These are phyloP conservation scores for Notodonta ziczac DNA, from an alignment of 2,888 invertebrate genomes.

Conservation along the genomic window DNA sequence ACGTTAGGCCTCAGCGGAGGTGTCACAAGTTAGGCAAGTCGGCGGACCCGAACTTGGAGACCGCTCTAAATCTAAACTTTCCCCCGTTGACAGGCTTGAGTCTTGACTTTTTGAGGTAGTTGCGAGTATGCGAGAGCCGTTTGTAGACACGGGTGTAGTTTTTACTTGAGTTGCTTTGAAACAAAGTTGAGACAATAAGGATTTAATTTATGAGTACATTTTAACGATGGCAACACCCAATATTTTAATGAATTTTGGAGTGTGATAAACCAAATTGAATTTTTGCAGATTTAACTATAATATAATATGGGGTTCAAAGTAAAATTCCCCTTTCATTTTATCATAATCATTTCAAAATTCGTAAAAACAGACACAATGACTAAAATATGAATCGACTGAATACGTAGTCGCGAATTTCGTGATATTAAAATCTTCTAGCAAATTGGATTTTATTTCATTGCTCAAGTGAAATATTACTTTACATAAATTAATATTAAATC, in stretches of 20 bases:
- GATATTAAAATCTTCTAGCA: neutral
- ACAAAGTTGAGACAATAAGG: neutral
- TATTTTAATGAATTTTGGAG: too few relatives aligned
- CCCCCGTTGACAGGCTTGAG: slow-evolving; percentile 57
- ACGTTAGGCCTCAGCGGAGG: slow-evolving; percentile 49
- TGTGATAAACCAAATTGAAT: too few relatives aligned
- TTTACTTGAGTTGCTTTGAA: neutral
- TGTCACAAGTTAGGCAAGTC: slow-evolving; percentile 59
- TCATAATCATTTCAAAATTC: too few relatives aligned
- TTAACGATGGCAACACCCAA: too few relatives aligned
- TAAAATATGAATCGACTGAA: too few relatives aligned
- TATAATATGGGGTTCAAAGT: too few relatives aligned
- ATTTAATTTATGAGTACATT: too few relatives aligned
- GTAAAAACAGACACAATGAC: too few relatives aligned
- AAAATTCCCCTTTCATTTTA: too few relatives aligned
- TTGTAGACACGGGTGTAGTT: slow-evolving; percentile 18
- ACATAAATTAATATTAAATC: neutral
- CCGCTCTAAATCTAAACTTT: slow-evolving; percentile 70
- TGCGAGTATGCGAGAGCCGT: slow-evolving; percentile 38
- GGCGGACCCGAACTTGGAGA: slow-evolving; percentile 55
- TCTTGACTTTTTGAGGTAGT: slow-evolving; percentile 55
- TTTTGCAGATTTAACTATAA: too few relatives aligned
- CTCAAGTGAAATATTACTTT: neutral
- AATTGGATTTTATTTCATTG: neutral
- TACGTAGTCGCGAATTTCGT: too few relatives aligned